Conservation (phyloP, 2,113 vertebrate species). For the Menidia beryllina region DNA sequence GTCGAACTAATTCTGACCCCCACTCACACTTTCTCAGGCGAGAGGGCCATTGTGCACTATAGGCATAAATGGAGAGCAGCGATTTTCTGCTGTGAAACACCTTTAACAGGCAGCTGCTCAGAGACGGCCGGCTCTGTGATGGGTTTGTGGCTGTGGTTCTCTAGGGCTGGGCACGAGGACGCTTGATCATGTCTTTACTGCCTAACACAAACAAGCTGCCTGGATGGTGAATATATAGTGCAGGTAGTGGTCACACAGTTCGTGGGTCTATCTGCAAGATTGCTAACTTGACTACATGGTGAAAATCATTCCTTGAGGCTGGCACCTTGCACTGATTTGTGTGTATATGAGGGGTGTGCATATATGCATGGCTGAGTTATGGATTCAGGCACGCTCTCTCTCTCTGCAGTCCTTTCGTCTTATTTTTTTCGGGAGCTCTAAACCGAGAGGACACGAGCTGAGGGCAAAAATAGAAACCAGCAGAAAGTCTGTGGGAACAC, state of each 20-base stretch:
- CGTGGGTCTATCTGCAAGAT: constrained; percentile 5
- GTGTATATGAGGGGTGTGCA: constrained; percentile 14
- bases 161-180: constrained; percentile 20
- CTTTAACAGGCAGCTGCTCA: constrained; percentile 60
- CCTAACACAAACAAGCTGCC: constrained; percentile 57
- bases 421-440: constrained; percentile 52
- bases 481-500: constrained; percentile 4
- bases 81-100: constrained; percentile 56
- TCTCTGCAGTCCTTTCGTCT: constrained; percentile 39
- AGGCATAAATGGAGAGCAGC: constrained; percentile 49
- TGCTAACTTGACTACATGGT: constrained; percentile 2
- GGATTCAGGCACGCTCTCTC: constrained; percentile 52
- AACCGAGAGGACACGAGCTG: constrained; percentile 45
- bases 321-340: constrained; percentile 24
- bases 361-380: constrained; percentile 54
- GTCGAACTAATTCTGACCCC: constrained; percentile 44
- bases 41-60: constrained; percentile 61
- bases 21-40: neutral
- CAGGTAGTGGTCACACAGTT: neutral
- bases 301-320: constrained; percentile 23
- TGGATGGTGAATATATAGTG: constrained; percentile 28
- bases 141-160: constrained; percentile 49
- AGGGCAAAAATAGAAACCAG: constrained; percentile 4
- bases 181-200: constrained; percentile 48
- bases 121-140: constrained; percentile 38